Evolutionary conservation across 2,797 vertebrate species (phyloP).

Genomic region (Mionectes olivaceus): DNA sequence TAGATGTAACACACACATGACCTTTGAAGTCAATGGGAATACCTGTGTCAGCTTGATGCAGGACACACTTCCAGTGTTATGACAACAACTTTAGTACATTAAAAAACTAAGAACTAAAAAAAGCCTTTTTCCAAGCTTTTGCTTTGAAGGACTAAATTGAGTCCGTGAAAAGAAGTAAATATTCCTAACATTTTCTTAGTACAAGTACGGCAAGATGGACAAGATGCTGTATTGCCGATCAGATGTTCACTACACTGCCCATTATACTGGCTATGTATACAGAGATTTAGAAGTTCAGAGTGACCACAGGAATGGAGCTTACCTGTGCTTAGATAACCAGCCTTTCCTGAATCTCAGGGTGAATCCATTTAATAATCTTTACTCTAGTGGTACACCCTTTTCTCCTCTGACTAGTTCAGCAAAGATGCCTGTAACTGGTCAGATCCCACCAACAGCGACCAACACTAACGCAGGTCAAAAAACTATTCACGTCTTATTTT

Average conservation of each 20-base stretch:
- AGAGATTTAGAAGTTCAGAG: background rate
- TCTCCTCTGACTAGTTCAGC: background rate
- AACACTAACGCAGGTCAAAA: fast-evolving
- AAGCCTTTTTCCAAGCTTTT: background rate
- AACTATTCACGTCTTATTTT: background rate
- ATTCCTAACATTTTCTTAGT: background rate
- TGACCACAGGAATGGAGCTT: background rate
- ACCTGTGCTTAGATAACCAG: background rate
- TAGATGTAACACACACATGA: fast-evolving
- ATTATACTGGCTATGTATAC: background rate
- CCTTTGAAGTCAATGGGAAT: background rate
- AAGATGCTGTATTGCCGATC: background rate
- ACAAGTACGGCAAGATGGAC: background rate
- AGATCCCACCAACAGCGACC: background rate
- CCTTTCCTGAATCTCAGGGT: background rate
- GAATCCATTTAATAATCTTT: background rate
- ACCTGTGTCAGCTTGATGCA: background rate
- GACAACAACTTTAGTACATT: background rate
- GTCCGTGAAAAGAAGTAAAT: background rate
- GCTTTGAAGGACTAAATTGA: background rate
- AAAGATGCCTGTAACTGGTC: background rate
- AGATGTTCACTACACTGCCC: fast-evolving
- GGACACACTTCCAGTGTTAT: background rate
- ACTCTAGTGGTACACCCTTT: background rate
- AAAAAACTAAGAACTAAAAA: background rate